Conservation (phyloP, 2,888 invertebrate genomes). For the Dioctria rufipes region DNA sequence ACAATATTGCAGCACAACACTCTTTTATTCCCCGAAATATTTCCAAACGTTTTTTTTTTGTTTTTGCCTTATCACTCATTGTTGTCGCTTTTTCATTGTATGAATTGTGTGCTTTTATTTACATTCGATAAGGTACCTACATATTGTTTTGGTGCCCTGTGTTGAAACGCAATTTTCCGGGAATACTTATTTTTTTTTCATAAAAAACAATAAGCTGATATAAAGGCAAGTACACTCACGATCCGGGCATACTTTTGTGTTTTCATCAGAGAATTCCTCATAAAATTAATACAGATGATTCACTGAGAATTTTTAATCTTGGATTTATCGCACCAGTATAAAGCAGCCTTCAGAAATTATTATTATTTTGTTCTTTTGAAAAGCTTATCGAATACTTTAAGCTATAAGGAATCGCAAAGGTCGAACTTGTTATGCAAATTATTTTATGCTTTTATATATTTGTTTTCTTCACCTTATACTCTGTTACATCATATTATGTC, state of each 20-base stretch:
- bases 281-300: background rate
- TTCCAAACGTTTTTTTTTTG: too few relatives aligned
- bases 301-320: background rate
- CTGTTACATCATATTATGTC: constrained; percentile 30
- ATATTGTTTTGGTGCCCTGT: background rate
- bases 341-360: background rate
- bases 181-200: background rate
- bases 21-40: too few relatives aligned
- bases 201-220: constrained; percentile 1
- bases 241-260: background rate
- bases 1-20: too few relatives aligned
- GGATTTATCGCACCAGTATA: background rate
- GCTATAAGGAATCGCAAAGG: background rate
- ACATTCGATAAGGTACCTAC: constrained; percentile 1
- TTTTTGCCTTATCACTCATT: background rate
- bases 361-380: background rate
- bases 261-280: background rate
- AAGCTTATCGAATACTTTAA: background rate
- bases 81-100: background rate
- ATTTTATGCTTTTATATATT: background rate
- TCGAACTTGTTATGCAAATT: background rate
- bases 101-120: background rate
- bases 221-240: background rate
- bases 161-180: background rate
- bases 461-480: background rate